Conservation (phyloP, 2,113 vertebrate species). For the Dipodomys stephensi region DNA sequence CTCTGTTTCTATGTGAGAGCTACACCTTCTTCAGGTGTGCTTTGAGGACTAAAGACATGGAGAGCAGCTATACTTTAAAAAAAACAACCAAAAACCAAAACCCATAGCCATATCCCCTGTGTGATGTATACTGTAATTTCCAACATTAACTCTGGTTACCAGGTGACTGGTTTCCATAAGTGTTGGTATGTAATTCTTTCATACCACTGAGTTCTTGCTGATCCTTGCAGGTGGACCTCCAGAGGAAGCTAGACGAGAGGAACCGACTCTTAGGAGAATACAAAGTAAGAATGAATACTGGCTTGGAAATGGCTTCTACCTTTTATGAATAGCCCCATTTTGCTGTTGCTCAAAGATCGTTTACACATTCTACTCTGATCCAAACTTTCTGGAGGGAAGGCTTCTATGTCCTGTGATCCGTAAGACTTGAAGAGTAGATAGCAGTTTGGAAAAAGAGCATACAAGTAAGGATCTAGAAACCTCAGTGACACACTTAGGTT, state of each 20-base stretch:
- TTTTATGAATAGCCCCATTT: neutral
- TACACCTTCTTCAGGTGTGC: neutral
- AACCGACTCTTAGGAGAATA: slow-evolving; percentile 92
- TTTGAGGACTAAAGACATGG: neutral
- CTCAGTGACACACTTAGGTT: neutral
- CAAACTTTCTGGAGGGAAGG: neutral
- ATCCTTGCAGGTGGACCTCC: slow-evolving; percentile 91
- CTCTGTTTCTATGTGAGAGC: slow-evolving; percentile 20
- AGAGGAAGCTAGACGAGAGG: slow-evolving; percentile 96
- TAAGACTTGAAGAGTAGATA: neutral
- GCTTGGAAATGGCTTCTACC: slow-evolving; percentile 27
- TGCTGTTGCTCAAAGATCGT: neutral
- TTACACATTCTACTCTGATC: neutral
- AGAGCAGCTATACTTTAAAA: neutral
- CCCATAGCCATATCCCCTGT: neutral
- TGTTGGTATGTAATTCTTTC: neutral
- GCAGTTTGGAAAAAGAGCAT: neutral
- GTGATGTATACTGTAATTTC: neutral
- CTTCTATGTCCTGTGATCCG: neutral
- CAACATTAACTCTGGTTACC: neutral
- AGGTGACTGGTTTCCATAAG: neutral
- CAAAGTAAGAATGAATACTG: slow-evolving; percentile 69
- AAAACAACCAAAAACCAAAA: too few species aligned
- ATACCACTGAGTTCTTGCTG: neutral
- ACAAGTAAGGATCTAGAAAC: neutral